Evolutionary conservation across 1,140 invertebrate species (phyloP), one percentile per base, ranked within the genome.

Genomic region (Colletes gigas): DNA sequence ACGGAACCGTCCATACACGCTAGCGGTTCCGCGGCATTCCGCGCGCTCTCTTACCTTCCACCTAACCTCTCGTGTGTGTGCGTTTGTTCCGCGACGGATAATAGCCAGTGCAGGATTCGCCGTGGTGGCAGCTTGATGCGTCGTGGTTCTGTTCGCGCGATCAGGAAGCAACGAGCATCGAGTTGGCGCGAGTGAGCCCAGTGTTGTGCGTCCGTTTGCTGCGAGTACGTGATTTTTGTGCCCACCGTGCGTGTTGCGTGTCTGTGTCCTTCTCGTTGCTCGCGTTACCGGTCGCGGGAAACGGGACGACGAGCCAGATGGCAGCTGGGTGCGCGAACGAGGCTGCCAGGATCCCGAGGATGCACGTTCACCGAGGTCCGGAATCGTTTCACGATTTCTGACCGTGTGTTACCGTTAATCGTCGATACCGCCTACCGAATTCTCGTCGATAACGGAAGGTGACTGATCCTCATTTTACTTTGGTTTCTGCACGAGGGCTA

Each of bases 1-100:
- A 85, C 84, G 83, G 75, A 89, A 86, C 84, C 84, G 88, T 89
- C 83, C 84, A 85, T 86, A 78, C 69, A 78, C 71, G 82, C 83
- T 55, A 85, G 79, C 74, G 84, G 70, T 69, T 62, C 66, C 60
- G 78, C 65, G 73, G 57, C 21, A 65, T 67, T 68, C 60, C 62
- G 62, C 78, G 78, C 52, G 62, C 39, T 72, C 41, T 47, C 41
- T 47, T 66, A 57, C n/a, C 60, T 21, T 44, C n/a, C n/a, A n/a
- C 21, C 77, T 41, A 55, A 57, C 69, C 21, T 67, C 41, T 19
- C 19, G 41, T 7, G 55, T 57, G 55, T 55, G 15, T 55, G 17
- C 0, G 54, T 55, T 55, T 55, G 54, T 55, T 55, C 17, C 54
- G 54, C 15, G 54, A 55, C 1, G 15, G 5, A 55, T 4, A 15